Conservation (phyloP, 2,888 invertebrate species). For the Salpingus planirostris region DNA sequence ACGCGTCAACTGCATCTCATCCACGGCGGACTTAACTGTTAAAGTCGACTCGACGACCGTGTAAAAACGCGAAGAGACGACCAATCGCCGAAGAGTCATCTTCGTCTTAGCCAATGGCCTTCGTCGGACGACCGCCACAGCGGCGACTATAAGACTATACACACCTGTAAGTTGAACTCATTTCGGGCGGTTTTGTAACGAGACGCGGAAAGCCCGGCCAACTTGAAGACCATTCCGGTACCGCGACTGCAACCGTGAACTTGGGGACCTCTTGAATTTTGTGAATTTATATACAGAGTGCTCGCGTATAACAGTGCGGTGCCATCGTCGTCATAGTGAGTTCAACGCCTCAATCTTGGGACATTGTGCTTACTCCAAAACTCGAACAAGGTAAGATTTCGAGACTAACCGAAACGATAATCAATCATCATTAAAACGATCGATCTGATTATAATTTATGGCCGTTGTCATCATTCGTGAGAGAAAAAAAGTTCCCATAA, state of each 20-base stretch:
- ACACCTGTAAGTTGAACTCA: slow-evolving; percentile 36
- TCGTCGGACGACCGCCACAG: slow-evolving; percentile 28
- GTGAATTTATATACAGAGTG: no score
- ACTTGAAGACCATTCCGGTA: slow-evolving; percentile 12
- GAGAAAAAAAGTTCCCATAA: no score
- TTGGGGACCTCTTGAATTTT: slow-evolving; percentile 26
- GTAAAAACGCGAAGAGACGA: slow-evolving; percentile 26
- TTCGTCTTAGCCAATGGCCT: slow-evolving; percentile 34
- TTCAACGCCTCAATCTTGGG: slow-evolving; percentile 20
- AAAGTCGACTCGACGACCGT: slow-evolving; percentile 27
- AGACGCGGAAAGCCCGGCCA: slow-evolving; percentile 26
- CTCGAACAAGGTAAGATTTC: no score
- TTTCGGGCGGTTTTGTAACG: slow-evolving; percentile 29
- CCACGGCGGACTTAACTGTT: slow-evolving; percentile 29
- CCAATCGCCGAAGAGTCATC: slow-evolving; percentile 31
- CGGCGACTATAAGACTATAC: slow-evolving; percentile 36
- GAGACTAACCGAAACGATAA: no score
- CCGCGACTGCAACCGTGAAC: slow-evolving; percentile 18
- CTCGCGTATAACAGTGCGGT: no score
- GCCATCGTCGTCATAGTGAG: slow-evolving; percentile 25
- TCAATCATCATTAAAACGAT: no score
- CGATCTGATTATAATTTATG: no score
- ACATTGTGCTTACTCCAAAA: no score
- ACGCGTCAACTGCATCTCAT: slow-evolving; percentile 23
- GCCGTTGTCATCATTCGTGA: no score